phyloP scores from a whole-genome alignment of 1,140 invertebrate species.

The Philopotamus ludificatus region DNA sequence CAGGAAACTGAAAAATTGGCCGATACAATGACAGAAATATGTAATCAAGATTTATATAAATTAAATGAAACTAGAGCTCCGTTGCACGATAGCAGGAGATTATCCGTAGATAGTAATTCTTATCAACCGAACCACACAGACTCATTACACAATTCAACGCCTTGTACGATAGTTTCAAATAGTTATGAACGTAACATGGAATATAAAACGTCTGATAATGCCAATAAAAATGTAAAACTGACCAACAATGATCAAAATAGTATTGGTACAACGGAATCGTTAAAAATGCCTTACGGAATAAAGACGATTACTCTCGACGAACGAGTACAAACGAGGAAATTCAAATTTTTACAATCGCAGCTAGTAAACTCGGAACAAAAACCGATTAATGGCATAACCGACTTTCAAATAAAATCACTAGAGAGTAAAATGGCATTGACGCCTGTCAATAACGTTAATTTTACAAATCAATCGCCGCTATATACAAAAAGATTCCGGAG shows the following conservation, averaged over 20 bases:
- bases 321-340: conserved; percentile 55
- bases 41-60: conserved; percentile 6
- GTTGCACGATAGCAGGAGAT: neutral
- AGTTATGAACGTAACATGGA: conserved; percentile 4
- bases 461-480: conserved; percentile 49
- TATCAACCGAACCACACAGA: neutral
- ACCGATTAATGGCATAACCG: conserved; percentile 20
- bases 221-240: neutral
- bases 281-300: conserved; percentile 52
- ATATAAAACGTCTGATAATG: no score
- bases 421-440: conserved; percentile 32
- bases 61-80: neutral
- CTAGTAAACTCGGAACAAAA: conserved; percentile 46
- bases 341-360: conserved; percentile 53
- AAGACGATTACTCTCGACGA: conserved; percentile 56
- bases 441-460: conserved; percentile 45
- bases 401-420: conserved; percentile 33
- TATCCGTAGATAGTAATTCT: neutral
- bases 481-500: conserved; percentile 59
- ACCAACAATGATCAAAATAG: conserved; percentile 8
- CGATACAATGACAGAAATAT: conserved; percentile 28
- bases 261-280: conserved; percentile 35
- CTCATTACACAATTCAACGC: conserved; percentile 22
- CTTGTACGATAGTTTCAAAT: conserved; percentile 25
- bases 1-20: conserved; percentile 36